These are phyloP conservation scores for Halcyon malimbica DNA, from an alignment of 2,113 vertebrate species.

Conservation along the genomic window DNA sequence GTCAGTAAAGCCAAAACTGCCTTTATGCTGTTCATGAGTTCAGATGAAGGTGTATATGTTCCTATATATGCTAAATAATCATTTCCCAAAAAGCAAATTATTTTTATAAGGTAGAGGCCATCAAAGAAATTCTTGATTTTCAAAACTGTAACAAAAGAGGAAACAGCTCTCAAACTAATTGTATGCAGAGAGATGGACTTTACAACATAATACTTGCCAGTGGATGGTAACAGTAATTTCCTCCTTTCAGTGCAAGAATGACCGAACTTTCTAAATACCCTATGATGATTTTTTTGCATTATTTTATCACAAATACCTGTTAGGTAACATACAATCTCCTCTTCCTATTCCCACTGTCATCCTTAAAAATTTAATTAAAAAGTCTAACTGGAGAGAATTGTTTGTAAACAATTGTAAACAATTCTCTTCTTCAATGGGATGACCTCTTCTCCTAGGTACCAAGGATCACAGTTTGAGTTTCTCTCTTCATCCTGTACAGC, in stretches of 20 bases:
- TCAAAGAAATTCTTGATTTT: neutral
- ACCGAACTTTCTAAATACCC: neutral
- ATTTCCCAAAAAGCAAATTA: neutral
- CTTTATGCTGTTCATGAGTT: neutral
- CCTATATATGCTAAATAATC: neutral
- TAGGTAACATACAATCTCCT: neutral
- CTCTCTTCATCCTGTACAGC: conserved; percentile 8
- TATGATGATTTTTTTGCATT: neutral
- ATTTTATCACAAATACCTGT: neutral
- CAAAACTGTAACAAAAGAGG: neutral
- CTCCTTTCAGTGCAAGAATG: neutral
- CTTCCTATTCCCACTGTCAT: neutral
- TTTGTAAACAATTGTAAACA: conserved; percentile 32
- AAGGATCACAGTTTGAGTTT: conserved; percentile 26
- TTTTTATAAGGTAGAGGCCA: neutral
- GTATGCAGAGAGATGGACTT: neutral
- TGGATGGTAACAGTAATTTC: neutral
- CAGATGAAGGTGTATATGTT: neutral
- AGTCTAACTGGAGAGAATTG: neutral
- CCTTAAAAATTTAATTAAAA: neutral
- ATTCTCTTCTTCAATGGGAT: neutral
- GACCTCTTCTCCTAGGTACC: conserved; percentile 1
- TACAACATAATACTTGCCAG: neutral
- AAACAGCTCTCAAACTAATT: neutral
- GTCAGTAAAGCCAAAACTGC: neutral